Evolutionary conservation across 2,113 vertebrate species (phyloP), one percentile per base, ranked within the genome.

Genomic region (Apodemus sylvaticus): DNA sequence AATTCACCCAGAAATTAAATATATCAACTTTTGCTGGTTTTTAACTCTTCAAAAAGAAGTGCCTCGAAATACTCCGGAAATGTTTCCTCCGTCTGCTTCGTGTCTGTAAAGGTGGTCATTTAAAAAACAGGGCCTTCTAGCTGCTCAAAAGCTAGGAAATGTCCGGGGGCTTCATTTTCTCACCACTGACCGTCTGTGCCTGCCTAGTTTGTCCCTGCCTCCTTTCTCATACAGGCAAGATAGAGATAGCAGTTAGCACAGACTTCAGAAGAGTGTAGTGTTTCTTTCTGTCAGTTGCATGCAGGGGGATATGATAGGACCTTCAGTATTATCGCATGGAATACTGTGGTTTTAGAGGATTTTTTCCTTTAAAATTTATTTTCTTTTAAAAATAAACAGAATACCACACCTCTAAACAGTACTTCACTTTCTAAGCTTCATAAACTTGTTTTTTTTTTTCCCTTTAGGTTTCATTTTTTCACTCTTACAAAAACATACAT

Each of bases 161-260:
- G 42, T 88, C 17, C 55, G 90, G 90, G 22, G 9, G 14, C 89
- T 94, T 92, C 83, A 64, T 66, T 93, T 91, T 48, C 48, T 96
- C 22, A 74, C 77, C 34, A 91, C 2, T 64, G 68, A 76, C 29
- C 29, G 51, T 96, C 83, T 94, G n/a, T 90, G 39, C 20, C 81
- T 90, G 71, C 60, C 58, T 60, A 70, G 83, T 92, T 96, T 86
- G 51, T 87, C 62, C 64, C 39, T 76, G 31, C 77, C 53, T 82
- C 90, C 89, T 94, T 97, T 96, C 34, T 95, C 73, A 42, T 89
- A 83, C 20, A 55, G 51, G 79, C 71, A 91, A 95, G 95, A 91
- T 8, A 85, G 81, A 98, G 94, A 95, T 74, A 89, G 79, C 74
- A 88, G 71, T 60, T 93, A 94, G 71, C 48, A 74, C 5, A 1